A percentile compares a stretch with the other conserved stretches of the same genome.
Evolutionary conservation across 2,797 vertebrate genomes (phyloP).

Genomic region (Chiroxiphia lanceolata): DNA sequence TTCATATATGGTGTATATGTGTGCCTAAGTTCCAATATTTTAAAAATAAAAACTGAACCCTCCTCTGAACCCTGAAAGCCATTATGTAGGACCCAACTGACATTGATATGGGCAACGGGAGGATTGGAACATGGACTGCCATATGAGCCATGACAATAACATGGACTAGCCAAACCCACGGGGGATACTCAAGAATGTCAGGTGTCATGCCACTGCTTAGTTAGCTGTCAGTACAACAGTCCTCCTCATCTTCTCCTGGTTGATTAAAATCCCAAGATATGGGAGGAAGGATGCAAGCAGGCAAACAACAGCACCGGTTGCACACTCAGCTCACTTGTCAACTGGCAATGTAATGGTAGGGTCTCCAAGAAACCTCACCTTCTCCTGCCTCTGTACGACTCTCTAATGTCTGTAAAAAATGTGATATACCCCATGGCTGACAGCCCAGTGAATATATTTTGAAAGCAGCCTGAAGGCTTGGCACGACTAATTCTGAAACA

Average conservation of each 20-base stretch:
- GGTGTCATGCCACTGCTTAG: neutral
- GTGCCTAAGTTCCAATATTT: neutral
- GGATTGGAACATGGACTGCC: neutral
- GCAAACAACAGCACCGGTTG: neutral
- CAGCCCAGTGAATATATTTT: neutral
- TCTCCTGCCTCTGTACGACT: neutral
- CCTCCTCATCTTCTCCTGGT: neutral
- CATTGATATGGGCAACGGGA: neutral
- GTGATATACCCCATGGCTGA: accelerated
- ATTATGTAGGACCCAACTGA: accelerated
- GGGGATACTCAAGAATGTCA: neutral
- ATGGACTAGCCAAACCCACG: neutral
- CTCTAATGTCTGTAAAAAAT: neutral
- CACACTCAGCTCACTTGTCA: neutral
- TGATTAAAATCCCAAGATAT: neutral
- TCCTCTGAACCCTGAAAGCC: neutral
- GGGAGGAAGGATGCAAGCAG: neutral
- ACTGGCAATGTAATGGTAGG: neutral
- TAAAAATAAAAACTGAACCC: neutral
- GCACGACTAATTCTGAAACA: neutral
- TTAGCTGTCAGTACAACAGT: neutral
- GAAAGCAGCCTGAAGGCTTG: neutral
- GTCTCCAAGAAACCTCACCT: neutral
- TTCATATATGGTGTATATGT: neutral
- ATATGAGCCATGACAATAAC: neutral